phyloP scores from a whole-genome alignment of 2,113 vertebrate genomes.

The Picathartes gymnocephalus region DNA sequence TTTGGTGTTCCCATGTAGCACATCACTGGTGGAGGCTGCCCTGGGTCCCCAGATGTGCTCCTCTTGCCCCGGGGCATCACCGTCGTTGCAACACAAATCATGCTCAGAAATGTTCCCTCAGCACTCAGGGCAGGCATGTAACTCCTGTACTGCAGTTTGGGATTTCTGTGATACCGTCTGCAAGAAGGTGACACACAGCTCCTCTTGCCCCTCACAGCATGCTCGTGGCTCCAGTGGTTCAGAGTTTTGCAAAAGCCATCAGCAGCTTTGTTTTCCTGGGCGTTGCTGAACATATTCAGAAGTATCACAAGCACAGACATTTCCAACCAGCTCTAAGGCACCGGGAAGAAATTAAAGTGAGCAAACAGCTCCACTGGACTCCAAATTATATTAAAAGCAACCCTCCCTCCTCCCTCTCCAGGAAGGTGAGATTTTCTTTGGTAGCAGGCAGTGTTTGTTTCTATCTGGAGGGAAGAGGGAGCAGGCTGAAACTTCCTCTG shows the following conservation, averaged over 20 bases:
- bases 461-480: background rate
- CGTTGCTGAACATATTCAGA: background rate
- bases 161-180: background rate
- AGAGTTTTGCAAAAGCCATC: background rate
- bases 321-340: background rate
- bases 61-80: background rate
- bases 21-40: fast-evolving
- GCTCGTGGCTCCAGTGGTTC: background rate
- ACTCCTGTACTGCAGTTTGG: background rate
- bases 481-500: background rate
- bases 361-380: background rate
- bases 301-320: background rate
- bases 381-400: background rate
- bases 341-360: background rate
- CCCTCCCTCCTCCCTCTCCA: background rate
- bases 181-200: background rate
- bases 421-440: background rate
- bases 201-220: fast-evolving
- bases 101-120: background rate
- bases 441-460: background rate
- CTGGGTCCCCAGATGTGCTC: background rate
- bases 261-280: background rate
- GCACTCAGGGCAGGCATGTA: background rate
- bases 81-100: fast-evolving
- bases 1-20: background rate